A percentile compares a stretch with the other conserved stretches of the same genome.
Conservation (phyloP, 2,113 vertebrate species). For the Archocentrus centrarchus region DNA sequence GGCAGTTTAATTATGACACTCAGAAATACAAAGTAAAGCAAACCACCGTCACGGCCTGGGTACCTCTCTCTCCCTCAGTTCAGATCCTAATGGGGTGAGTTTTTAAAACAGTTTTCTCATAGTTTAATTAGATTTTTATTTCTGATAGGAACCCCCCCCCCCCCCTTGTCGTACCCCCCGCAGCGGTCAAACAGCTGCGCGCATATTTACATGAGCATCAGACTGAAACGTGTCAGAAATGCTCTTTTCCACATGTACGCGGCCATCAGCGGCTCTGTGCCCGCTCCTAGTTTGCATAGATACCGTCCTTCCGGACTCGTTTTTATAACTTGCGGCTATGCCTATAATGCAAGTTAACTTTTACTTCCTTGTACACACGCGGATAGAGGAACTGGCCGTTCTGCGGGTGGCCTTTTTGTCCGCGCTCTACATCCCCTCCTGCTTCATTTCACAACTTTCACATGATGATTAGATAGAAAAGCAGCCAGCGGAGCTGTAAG, state of each 20-base stretch:
- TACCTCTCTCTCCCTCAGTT: too few relatives aligned
- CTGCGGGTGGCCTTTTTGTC: conserved; percentile 47
- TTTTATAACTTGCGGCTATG: conserved; percentile 48
- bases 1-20: not conserved
- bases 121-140: not conserved
- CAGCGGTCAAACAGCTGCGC: not conserved
- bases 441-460: conserved; percentile 30
- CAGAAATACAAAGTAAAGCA: not conserved
- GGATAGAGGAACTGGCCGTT: conserved; percentile 84
- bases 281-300: conserved; percentile 78
- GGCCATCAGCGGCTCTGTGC: not conserved
- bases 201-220: not conserved
- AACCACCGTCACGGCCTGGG: not conserved
- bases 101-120: too few relatives aligned
- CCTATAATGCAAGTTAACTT: conserved; percentile 75
- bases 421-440: conserved; percentile 40
- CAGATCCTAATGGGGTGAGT: not conserved
- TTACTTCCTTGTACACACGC: conserved; percentile 82
- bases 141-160: not conserved
- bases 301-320: conserved; percentile 78
- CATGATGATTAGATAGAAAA: conserved; percentile 57
- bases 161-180: not conserved
- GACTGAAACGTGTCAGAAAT: not conserved
- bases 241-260: not conserved
- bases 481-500: not conserved